Conservation (phyloP, 2,113 vertebrate species). For the Anarhynchus alexandrinus region DNA sequence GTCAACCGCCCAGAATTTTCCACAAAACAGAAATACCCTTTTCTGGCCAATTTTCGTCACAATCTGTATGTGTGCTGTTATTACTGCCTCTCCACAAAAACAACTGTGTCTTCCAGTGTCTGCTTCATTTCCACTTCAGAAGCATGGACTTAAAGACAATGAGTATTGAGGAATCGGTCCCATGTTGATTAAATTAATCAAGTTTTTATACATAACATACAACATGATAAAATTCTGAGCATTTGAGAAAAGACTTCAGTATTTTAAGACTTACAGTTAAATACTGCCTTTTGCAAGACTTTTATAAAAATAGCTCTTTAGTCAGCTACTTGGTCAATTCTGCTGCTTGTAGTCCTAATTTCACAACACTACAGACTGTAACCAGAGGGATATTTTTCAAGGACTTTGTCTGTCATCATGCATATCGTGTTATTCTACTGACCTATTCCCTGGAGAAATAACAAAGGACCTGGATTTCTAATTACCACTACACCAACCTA, state of each 20-base stretch:
- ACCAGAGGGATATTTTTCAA: constrained; percentile 7
- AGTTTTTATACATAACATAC: background rate
- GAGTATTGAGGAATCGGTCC: background rate
- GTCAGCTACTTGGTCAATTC: background rate
- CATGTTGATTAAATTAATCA: background rate
- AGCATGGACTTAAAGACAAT: background rate
- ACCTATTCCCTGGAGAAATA: background rate
- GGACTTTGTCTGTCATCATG: background rate
- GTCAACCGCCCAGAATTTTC: background rate
- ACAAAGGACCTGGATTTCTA: constrained; percentile 7
- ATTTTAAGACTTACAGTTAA: background rate
- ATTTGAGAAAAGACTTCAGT: background rate
- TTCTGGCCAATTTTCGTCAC: background rate
- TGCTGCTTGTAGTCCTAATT: background rate
- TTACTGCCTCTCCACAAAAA: background rate
- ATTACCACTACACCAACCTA: background rate
- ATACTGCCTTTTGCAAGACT: background rate
- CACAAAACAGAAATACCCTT: background rate
- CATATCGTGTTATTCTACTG: background rate
- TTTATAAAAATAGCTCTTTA: background rate
- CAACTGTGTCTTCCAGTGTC: background rate
- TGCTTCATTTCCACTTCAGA: background rate
- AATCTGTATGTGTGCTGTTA: background rate
- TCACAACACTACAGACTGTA: background rate
- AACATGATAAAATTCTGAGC: background rate